phyloP scores from a whole-genome alignment of 2,888 invertebrate genomes.

The Agrilus cyanescens region DNA sequence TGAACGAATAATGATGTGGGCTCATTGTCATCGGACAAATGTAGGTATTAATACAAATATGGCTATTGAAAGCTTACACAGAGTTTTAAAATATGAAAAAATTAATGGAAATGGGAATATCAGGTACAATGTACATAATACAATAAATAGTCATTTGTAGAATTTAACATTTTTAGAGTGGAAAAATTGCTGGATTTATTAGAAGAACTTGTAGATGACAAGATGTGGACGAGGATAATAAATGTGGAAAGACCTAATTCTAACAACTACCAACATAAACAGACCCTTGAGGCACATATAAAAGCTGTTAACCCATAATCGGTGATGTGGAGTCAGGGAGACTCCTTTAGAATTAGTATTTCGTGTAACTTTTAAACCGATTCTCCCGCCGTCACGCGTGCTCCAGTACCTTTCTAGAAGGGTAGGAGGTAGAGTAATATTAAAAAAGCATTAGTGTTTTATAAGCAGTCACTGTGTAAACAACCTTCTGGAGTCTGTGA shows the following conservation, averaged over 20 bases:
- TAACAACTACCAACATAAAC: constrained; percentile 13
- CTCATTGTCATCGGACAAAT: constrained; percentile 15
- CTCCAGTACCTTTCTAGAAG: too few species aligned
- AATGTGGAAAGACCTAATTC: constrained; percentile 12
- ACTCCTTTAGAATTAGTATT: too few species aligned
- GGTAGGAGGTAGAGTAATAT: too few species aligned
- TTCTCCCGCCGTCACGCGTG: too few species aligned
- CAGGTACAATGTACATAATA: constrained; percentile 6
- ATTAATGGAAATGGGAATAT: constrained; percentile 8
- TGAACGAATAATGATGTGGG: constrained; percentile 15
- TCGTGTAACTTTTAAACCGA: too few species aligned
- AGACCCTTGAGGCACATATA: constrained; percentile 11
- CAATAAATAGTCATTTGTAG: not conserved
- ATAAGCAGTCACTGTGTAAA: too few species aligned
- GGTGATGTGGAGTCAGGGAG: too few species aligned
- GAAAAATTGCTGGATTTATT: constrained; percentile 8
- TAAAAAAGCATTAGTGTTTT: too few species aligned
- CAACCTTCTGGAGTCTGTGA: too few species aligned
- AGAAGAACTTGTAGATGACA: constrained; percentile 12
- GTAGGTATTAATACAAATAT: constrained; percentile 16
- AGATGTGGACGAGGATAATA: constrained; percentile 15
- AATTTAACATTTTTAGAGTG: not conserved
- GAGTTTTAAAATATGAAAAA: constrained; percentile 14
- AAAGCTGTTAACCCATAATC: too few species aligned
- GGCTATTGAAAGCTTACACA: constrained; percentile 17